Evolutionary conservation across 1,140 invertebrate genomes (phyloP), one percentile per base, ranked within the genome.

Genomic region (Aphelenchoides fujianensis): DNA sequence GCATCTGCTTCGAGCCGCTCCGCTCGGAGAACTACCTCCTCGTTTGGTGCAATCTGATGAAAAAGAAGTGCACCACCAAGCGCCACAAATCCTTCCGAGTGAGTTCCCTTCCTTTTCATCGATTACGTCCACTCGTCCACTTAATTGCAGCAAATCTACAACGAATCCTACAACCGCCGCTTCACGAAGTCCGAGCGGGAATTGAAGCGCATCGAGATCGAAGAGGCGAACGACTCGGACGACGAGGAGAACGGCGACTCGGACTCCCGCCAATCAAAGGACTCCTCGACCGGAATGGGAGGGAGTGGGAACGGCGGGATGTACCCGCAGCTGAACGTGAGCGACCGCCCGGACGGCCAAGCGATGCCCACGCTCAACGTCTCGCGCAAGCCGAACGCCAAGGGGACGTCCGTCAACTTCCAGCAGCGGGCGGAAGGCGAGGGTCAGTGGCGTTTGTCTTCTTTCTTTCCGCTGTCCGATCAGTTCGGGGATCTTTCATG

Each of bases 1-100:
- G 70, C 28, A 59, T 61, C 16, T 72, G 64, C 30, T 72, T 72
- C 68, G 57, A 64, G 34, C 48, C 69, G 2, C 37, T 72, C 16
- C 36, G 70, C 16, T 32, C 66, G 7, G 70, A 72, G 34, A 72
- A 72, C 41, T 72, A 71, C 34, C 32, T 72, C 3, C 53, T 72
- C 16, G 70, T 72, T 28, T 72, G 70, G 70, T 73, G n/a, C 32
- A 71, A 31, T 34, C 19, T 72, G 28, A 41, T 72, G 53, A 19
- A 37, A 28, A 72, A 72, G 34, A 71, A 72, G 69, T 55, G 64
- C 2, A 71, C 48, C 9, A 52, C 70, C 7, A 7, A 53, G 16
- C 31, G 35, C 19, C 54, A 69, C 63, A 66, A 35, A 48, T 36
- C 31, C 1, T 70, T 70, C 36, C 54, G 54, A 35, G 69, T 70